A percentile compares a stretch with the other conserved stretches of the same genome.
Evolutionary conservation across 2,797 vertebrate genomes (phyloP).

Genomic region (Pantherophis vulpinus): DNA sequence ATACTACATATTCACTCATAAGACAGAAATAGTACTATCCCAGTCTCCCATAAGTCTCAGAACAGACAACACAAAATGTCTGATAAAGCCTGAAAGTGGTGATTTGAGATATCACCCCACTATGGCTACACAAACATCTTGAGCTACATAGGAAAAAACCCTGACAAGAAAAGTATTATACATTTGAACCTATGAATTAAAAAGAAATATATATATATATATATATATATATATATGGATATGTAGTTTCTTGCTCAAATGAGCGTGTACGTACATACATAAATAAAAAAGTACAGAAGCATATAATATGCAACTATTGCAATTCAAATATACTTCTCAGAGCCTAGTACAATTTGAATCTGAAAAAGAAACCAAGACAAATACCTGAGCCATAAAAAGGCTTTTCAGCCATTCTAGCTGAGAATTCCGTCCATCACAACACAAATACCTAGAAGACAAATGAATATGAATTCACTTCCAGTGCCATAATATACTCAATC

Average conservation of each 20-base stretch:
- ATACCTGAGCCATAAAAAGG: constrained; percentile 89
- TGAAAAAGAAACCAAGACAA: not conserved
- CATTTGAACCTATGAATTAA: too few relatives aligned
- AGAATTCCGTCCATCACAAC: constrained; percentile 83
- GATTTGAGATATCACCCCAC: too few relatives aligned
- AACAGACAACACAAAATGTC: too few relatives aligned
- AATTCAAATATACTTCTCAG: not conserved
- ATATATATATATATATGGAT: not conserved
- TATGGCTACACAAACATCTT: too few relatives aligned
- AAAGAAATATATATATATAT: too few relatives aligned
- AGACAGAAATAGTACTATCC: too few relatives aligned
- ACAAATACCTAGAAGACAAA: constrained; percentile 81
- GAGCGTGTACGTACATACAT: not conserved
- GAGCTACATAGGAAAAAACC: too few relatives aligned
- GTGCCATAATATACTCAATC: not conserved
- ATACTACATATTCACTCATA: too few relatives aligned
- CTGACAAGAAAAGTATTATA: too few relatives aligned
- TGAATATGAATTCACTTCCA: constrained; percentile 23
- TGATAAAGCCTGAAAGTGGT: too few relatives aligned
- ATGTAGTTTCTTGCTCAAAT: not conserved
- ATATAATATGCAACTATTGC: not conserved
- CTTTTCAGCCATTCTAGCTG: constrained; percentile 88
- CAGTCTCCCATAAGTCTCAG: too few relatives aligned
- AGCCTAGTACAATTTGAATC: not conserved
- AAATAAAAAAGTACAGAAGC: not conserved